Evolutionary conservation across 2,113 vertebrate species (phyloP).

Genomic region (Serilophus lunatus): DNA sequence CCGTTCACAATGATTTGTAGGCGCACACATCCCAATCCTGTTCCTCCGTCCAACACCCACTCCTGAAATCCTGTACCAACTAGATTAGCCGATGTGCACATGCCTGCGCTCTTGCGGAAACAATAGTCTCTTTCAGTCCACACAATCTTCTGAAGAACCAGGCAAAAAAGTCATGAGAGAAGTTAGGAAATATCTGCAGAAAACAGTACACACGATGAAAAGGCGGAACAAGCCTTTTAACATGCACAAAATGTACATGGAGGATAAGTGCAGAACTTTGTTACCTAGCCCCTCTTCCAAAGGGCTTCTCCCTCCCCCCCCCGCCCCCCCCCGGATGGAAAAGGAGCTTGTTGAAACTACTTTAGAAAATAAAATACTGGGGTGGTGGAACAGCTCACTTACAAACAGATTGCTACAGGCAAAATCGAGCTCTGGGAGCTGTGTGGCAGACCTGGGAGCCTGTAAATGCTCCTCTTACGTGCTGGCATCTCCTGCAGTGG

Average conservation of each 20-base stretch:
- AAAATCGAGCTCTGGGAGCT: background rate
- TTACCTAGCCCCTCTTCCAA: background rate
- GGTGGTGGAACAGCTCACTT: background rate
- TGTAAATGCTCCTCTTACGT: rapidly evolving
- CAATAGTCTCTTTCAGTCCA: conserved; percentile 77
- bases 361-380: background rate
- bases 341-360: background rate
- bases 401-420: background rate
- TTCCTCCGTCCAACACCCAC: conserved; percentile 59
- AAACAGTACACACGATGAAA: conserved; percentile 67
- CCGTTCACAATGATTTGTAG: background rate
- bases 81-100: conserved; percentile 54
- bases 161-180: conserved; percentile 75
- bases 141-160: conserved; percentile 69
- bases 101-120: conserved; percentile 60
- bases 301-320: background rate
- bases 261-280: background rate
- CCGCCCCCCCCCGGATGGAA: background rate
- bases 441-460: background rate
- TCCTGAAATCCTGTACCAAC: conserved; percentile 65
- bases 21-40: background rate
- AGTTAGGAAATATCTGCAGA: conserved; percentile 75
- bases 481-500: rapidly evolving
- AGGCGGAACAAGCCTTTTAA: conserved; percentile 66
- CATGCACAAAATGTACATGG: conserved; percentile 16